Conservation (phyloP, 1,140 invertebrate species). For the Drosophila auraria region DNA sequence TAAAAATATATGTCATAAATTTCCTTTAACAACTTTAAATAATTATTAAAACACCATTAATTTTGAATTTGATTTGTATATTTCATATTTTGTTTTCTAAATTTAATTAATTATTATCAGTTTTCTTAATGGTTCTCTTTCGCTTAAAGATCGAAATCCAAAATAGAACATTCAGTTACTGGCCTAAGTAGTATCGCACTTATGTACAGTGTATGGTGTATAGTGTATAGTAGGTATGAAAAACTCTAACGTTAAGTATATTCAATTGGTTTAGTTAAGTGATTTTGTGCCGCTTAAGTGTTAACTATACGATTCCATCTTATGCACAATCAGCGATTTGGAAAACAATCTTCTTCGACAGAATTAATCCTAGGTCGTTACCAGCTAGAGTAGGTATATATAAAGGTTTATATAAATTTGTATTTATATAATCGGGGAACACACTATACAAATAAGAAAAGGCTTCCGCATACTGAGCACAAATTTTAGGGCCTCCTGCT, state of each 20-base stretch:
- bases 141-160: constrained; percentile 43
- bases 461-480: constrained; percentile 67
- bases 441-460: constrained; percentile 52
- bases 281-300: constrained; percentile 81
- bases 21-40: no score
- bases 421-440: constrained; percentile 15
- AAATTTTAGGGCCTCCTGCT: constrained; percentile 24
- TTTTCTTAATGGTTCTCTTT: constrained; percentile 48
- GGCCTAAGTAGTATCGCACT: constrained; percentile 39
- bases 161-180: constrained; percentile 52
- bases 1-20: no score
- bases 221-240: constrained; percentile 32
- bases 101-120: constrained; percentile 65
- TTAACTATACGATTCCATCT: constrained; percentile 70
- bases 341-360: constrained; percentile 41
- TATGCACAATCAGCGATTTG: constrained; percentile 45
- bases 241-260: constrained; percentile 53
- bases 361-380: constrained; percentile 29
- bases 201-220: constrained; percentile 32
- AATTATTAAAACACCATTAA: no score
- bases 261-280: constrained; percentile 70
- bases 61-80: constrained; percentile 40
- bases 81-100: constrained; percentile 47
- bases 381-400: constrained; percentile 40
- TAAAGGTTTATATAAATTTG: constrained; percentile 29